Base-by-base conservation (phyloP, 2,113 vertebrate genomes). In the Haemorhous mexicanus region DNA sequence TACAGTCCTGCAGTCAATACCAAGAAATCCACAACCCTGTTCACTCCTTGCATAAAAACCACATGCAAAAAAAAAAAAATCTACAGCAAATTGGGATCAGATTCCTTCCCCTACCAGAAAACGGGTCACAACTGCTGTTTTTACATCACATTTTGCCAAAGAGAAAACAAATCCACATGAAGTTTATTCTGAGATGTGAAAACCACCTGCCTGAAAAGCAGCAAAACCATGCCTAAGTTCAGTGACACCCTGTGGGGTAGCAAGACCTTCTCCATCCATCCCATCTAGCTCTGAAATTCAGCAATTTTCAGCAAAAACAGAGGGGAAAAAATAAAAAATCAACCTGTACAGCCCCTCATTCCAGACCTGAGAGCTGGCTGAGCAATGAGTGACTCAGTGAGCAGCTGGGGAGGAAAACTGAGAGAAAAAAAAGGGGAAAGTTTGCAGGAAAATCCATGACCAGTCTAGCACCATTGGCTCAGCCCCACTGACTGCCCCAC, bases 201-300 rank as follows among this genome's bases (percentile, higher is more conserved):
- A 96, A 83, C 32, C 79, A 90, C 75, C 85, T 89, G 80, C n/a
- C 44, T 74, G 66, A 61, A 75, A 76, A 92, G 76, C 58, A 78
- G 61, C n/a, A 91, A 75, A 82, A 55, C 33, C 0, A 0, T 24
- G 72, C 44, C 50, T 0, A 3, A 61, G 64, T 41, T 81, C 64
- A 87, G 1, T 4, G 46, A 66, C 24, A 18, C n/a, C 8, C 13
- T 2, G 4, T 4, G 41, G 50, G 72, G 20, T 39, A 75, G 1
- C 0, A 1, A 94, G 67, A 91, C 22, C 33, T 21, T 24, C 46
- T 73, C 43, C 30, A 28, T 2, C 3, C 41, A 62, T 20, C 53
- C 56, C 20, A 8, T 17, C 46, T 59, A 77, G 41, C 46, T 73
- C 21, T 0, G 1, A 62, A 88, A 84, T 35, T 23, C 50, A 78